A percentile compares a stretch with the other conserved stretches of the same genome.
phyloP scores from a whole-genome alignment of 2,888 invertebrate genomes.

The Clostera curtula region DNA sequence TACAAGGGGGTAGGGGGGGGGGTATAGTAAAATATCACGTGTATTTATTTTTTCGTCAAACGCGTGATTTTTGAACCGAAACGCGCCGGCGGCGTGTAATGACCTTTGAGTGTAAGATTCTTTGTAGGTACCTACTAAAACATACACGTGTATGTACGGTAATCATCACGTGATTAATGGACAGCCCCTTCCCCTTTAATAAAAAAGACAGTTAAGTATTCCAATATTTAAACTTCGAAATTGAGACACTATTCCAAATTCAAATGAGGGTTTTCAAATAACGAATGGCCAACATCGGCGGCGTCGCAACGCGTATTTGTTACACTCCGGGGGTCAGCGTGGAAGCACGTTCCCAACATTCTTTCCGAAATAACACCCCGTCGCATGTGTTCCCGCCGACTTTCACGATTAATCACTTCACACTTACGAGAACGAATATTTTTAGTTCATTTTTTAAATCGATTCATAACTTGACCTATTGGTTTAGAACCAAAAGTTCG shows the following conservation, averaged over 20 bases:
- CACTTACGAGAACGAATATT: conserved; percentile 40
- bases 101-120: no score
- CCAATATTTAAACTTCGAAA: conserved; percentile 34
- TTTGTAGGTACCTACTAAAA: no score
- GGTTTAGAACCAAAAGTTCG: background rate
- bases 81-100: no score
- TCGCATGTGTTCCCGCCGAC: conserved; percentile 49
- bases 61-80: no score
- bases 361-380: conserved; percentile 65
- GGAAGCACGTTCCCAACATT: conserved; percentile 67
- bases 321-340: conserved; percentile 57
- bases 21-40: no score
- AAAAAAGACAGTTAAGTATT: no score
- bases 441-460: conserved; percentile 29
- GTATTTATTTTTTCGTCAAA: no score
- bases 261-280: conserved; percentile 56
- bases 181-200: no score
- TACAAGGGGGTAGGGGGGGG: no score
- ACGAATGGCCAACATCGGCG: conserved; percentile 58
- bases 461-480: conserved; percentile 10
- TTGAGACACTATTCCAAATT: conserved; percentile 58
- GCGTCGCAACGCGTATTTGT: conserved; percentile 50
- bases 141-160: no score
- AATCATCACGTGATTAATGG: no score
- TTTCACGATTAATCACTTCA: conserved; percentile 63